Percentiles rank a stretch among this genome's conserved stretches.
Evolutionary conservation across 2,797 vertebrate genomes (phyloP).

Genomic region (Phoebastria nigripes): DNA sequence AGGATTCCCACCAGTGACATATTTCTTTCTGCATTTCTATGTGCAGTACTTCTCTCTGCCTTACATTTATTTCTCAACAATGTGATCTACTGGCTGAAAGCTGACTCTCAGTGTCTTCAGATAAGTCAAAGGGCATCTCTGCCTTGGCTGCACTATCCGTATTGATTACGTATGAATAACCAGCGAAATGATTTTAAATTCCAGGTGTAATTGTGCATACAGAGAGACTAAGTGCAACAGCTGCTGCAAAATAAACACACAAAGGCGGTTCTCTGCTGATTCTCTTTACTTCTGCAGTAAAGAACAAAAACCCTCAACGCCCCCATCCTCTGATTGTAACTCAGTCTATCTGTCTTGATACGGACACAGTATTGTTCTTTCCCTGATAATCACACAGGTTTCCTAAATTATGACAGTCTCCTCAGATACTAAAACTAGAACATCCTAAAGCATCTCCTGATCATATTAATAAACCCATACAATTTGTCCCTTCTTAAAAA

Average conservation of each 20-base stretch:
- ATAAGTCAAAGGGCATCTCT: background rate
- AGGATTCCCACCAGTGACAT: background rate
- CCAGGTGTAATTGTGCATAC: background rate
- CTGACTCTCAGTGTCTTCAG: background rate
- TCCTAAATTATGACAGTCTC: background rate
- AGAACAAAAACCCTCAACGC: background rate
- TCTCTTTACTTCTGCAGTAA: background rate
- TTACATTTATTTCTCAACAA: background rate
- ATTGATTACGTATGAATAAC: background rate
- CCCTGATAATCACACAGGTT: background rate
- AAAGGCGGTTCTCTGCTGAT: background rate
- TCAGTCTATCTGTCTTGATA: background rate
- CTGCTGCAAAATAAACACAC: background rate
- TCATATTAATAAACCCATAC: background rate
- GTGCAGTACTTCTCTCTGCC: background rate
- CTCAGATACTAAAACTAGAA: background rate
- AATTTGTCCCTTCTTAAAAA: background rate
- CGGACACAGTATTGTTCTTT: background rate
- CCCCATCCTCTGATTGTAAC: rapidly evolving
- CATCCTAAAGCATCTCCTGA: background rate
- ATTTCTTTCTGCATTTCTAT: background rate
- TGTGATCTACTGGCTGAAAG: background rate
- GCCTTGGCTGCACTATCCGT: background rate
- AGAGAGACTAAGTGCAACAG: background rate
- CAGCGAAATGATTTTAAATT: background rate